Percentiles rank a stretch among this genome's conserved stretches.
Conservation (phyloP, 30 jellyfish, hydroid and myxozoan genomes). For the Aurelia sp. region DNA sequence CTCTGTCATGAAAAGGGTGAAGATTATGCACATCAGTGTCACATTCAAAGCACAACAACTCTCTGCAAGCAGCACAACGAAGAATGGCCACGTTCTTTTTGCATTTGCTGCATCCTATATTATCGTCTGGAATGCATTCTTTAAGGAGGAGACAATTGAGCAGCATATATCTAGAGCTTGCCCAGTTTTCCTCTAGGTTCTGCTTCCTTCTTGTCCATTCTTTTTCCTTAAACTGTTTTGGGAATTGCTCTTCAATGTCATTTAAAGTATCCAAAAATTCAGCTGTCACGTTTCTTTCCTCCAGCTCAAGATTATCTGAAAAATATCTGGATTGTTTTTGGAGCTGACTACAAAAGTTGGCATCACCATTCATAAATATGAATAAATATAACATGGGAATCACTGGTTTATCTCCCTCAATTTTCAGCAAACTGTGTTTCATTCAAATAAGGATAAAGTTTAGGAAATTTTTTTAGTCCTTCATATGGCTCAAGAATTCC, state of each 20-base stretch:
- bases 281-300: background rate
- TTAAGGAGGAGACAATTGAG: background rate
- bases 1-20: constrained; percentile 18
- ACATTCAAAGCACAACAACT: constrained; percentile 1
- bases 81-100: background rate
- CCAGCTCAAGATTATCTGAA: background rate
- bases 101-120: background rate
- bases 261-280: background rate
- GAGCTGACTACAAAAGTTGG: no score
- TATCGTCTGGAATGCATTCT: constrained; percentile 13
- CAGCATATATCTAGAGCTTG: background rate
- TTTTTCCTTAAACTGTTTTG: background rate
- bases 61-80: constrained; percentile 29
- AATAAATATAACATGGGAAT: no score
- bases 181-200: constrained; percentile 31
- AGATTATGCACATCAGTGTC: background rate
- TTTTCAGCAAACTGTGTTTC: no score
- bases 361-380: no score
- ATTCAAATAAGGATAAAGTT: no score
- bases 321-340: no score
- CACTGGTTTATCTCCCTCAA: no score
- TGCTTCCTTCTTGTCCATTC: constrained; percentile 35
- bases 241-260: background rate
- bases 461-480: no score
- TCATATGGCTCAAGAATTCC: no score